Evolutionary conservation across 2,797 vertebrate genomes (phyloP).

Genomic region (Mastacembelus armatus): DNA sequence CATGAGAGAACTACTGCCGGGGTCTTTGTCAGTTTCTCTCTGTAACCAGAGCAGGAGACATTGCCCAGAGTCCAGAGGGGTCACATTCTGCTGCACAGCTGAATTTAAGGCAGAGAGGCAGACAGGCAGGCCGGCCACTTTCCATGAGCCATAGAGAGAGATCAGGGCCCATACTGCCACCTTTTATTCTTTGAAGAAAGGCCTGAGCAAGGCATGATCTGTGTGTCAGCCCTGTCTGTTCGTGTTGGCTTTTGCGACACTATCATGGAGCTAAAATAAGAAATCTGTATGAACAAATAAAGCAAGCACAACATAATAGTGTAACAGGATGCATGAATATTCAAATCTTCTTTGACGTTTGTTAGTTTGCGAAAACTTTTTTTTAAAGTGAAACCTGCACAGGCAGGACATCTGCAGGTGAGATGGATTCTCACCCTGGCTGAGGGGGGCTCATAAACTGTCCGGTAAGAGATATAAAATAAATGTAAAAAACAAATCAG

Average conservation of each 20-base stretch:
- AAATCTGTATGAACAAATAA: slow-evolving; percentile 35
- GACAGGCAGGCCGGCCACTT: slow-evolving; percentile 61
- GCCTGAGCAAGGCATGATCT: slow-evolving; percentile 60
- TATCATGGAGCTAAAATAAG: slow-evolving; percentile 49
- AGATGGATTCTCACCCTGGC: slow-evolving; percentile 12
- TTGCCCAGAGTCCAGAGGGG: slow-evolving; percentile 79
- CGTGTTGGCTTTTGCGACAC: slow-evolving; percentile 38
- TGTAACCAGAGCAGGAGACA: slow-evolving; percentile 79
- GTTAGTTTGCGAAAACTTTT: slow-evolving; percentile 37
- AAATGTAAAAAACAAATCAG: slow-evolving; percentile 43
- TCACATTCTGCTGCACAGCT: slow-evolving; percentile 78
- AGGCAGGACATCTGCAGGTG: slow-evolving; percentile 22
- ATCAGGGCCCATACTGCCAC: slow-evolving; percentile 60
- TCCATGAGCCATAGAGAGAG: slow-evolving; percentile 43
- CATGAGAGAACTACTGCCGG: slow-evolving; percentile 71
- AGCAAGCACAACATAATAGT: slow-evolving; percentile 33
- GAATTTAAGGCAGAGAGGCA: slow-evolving; percentile 76
- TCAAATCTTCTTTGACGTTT: slow-evolving; percentile 49
- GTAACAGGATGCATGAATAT: slow-evolving; percentile 42
- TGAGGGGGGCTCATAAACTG: slow-evolving; percentile 38
- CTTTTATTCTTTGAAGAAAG: slow-evolving; percentile 69
- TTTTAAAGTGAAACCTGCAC: slow-evolving; percentile 28
- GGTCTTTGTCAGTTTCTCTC: slow-evolving; percentile 82
- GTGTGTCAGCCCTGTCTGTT: slow-evolving; percentile 57
- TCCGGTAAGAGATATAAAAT: slow-evolving; percentile 35